These are phyloP conservation scores for Taurulus bubalis DNA, from an alignment of 2,113 vertebrate genomes.

Conservation along the genomic window DNA sequence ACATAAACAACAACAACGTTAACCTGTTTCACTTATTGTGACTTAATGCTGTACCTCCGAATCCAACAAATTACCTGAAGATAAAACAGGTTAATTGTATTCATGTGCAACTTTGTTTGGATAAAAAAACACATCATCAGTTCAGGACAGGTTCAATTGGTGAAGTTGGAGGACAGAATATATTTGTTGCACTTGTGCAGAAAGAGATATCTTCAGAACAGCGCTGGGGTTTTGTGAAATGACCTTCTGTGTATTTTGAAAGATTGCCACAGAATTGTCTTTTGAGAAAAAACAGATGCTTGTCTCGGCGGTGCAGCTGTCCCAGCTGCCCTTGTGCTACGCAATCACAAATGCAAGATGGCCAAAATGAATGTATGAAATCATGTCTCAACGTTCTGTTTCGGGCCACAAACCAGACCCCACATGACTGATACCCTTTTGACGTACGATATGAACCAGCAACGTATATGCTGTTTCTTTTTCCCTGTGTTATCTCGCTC, in stretches of 20 bases:
- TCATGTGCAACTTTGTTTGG: background rate
- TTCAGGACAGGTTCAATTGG: background rate
- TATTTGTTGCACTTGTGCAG: background rate
- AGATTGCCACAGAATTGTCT: conserved; percentile 10
- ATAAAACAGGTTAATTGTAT: background rate
- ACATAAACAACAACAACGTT: background rate
- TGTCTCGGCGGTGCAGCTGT: conserved; percentile 4
- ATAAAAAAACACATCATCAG: background rate
- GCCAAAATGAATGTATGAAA: conserved; percentile 7
- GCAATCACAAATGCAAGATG: conserved; percentile 11
- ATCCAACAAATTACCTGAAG: background rate
- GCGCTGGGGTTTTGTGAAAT: background rate
- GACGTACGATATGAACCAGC: background rate
- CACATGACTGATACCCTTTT: background rate
- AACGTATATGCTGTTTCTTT: conserved; percentile 7
- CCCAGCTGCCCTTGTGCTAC: background rate
- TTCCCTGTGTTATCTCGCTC: conserved; percentile 13
- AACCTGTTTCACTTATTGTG: background rate
- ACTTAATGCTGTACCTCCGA: background rate
- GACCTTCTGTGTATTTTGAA: conserved; percentile 19
- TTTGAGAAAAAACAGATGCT: conserved; percentile 23
- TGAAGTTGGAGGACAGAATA: background rate
- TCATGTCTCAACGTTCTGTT: background rate
- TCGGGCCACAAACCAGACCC: conserved; percentile 17
- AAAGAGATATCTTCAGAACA: conserved; percentile 13